Conservation (phyloP, 2,113 vertebrate genomes). For the Saguinus imperator region DNA sequence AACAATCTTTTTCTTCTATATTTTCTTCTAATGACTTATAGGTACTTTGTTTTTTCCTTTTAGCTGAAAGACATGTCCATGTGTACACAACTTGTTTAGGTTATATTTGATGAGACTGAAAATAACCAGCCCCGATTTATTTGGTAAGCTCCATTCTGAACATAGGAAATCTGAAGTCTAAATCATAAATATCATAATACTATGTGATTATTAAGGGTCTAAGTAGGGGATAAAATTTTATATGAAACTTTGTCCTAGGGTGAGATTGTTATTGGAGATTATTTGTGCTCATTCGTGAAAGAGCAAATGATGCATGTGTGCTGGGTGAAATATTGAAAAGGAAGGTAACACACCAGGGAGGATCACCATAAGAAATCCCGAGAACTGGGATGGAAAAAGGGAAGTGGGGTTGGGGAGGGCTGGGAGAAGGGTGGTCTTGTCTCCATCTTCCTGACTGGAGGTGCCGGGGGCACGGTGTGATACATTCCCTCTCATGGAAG, state of each 20-base stretch:
- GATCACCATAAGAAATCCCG: no score
- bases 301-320: background rate
- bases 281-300: background rate
- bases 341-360: background rate
- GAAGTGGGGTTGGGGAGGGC: background rate
- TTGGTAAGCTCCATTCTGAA: background rate
- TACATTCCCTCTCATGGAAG: no score
- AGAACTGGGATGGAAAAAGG: background rate
- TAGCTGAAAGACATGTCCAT: background rate
- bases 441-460: background rate
- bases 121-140: background rate
- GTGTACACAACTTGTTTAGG: background rate
- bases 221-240: background rate
- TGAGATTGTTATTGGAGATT: background rate
- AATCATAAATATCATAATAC: background rate
- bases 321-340: no score
- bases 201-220: background rate
- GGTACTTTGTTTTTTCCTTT: background rate
- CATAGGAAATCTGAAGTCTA: background rate
- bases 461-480: rapidly evolving
- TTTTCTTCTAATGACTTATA: background rate
- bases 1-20: background rate
- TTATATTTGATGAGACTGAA: background rate
- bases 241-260: background rate
- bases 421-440: background rate